A percentile compares a stretch with the other conserved stretches of the same genome.
Conservation (phyloP, 1,140 invertebrate species). For the Bombus confusus region DNA sequence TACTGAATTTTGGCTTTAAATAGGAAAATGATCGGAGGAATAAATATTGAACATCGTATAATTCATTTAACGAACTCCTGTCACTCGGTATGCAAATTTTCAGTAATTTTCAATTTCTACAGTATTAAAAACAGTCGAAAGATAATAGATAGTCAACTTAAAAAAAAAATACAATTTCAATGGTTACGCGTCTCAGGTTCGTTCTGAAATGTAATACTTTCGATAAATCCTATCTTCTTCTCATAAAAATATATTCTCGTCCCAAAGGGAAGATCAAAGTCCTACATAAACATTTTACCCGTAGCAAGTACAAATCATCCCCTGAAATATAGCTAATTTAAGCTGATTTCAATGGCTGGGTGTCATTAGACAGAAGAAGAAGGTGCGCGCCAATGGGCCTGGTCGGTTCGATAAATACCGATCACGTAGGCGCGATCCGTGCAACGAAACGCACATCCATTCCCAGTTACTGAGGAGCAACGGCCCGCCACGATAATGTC, state of each 20-base stretch:
- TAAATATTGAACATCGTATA: too few relatives aligned
- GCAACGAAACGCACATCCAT: slow-evolving; percentile 62
- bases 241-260: too few relatives aligned
- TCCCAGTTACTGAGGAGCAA: slow-evolving; percentile 55
- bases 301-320: not conserved
- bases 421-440: slow-evolving; percentile 61
- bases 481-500: slow-evolving; percentile 68
- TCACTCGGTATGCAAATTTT: too few relatives aligned
- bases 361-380: slow-evolving; percentile 53
- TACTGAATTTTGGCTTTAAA: not conserved
- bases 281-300: not conserved
- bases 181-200: too few relatives aligned
- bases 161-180: too few relatives aligned
- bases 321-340: not conserved
- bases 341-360: slow-evolving; percentile 13
- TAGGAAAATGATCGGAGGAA: not conserved
- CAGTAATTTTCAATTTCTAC: too few relatives aligned
- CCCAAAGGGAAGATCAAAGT: too few relatives aligned
- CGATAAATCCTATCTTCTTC: too few relatives aligned
- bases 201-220: too few relatives aligned
- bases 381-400: not conserved
- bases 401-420: slow-evolving; percentile 49
- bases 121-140: too few relatives aligned
- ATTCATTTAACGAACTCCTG: too few relatives aligned
- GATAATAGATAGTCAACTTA: too few relatives aligned